Percentiles rank a stretch among this genome's conserved stretches.
phyloP scores from a whole-genome alignment of 2,888 invertebrate species.

The Chydorus sphaericus region DNA sequence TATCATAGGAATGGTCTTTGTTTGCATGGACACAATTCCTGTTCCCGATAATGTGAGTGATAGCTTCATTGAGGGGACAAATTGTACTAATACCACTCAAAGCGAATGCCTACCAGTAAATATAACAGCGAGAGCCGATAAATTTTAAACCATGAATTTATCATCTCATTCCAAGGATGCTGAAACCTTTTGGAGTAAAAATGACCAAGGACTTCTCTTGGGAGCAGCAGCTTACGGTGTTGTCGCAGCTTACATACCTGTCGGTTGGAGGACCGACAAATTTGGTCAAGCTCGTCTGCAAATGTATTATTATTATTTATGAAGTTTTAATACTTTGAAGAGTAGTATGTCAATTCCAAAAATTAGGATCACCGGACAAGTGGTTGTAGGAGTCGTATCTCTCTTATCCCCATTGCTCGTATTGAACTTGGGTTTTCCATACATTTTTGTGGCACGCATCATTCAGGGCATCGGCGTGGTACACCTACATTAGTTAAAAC shows the following conservation, averaged over 20 bases:
- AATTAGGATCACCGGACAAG: too few species aligned
- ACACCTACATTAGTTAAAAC: too few species aligned
- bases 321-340: not conserved
- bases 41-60: constrained; percentile 17
- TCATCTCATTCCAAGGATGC: too few species aligned
- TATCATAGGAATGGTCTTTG: too few species aligned
- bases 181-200: not conserved
- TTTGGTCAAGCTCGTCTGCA: constrained; percentile 27
- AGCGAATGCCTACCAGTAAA: too few species aligned
- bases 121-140: too few species aligned
- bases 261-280: constrained; percentile 30
- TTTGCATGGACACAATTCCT: too few species aligned
- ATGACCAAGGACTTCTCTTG: constrained; percentile 30
- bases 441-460: not conserved
- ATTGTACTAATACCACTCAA: too few species aligned
- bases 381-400: not conserved
- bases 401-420: not conserved
- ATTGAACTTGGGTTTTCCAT: not conserved
- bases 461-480: not conserved
- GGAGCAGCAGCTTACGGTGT: constrained; percentile 40
- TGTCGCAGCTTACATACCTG: constrained; percentile 29
- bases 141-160: too few species aligned
- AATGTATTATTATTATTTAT: not conserved
- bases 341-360: not conserved
- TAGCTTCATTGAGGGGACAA: too few species aligned